Conservation (phyloP, 2,888 invertebrate genomes). For the Merodon equestris region DNA sequence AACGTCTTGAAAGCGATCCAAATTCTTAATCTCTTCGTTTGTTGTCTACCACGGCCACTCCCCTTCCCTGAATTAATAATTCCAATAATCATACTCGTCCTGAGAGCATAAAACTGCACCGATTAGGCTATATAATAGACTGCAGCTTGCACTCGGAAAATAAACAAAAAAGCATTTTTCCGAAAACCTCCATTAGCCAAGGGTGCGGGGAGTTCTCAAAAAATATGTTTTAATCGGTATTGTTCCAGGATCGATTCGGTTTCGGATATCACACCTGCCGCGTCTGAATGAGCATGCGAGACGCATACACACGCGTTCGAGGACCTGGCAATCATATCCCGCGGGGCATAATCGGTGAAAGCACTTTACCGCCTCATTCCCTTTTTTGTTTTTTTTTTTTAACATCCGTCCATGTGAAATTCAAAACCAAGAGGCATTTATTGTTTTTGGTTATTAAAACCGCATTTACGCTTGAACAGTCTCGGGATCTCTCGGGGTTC, state of each 20-base stretch:
- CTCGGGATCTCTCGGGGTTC: constrained; percentile 37
- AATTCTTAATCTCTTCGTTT: constrained; percentile 1
- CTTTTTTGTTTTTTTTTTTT: constrained; percentile 39
- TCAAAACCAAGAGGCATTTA: constrained; percentile 39
- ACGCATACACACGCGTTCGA: constrained; percentile 7
- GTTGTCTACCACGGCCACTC: no score
- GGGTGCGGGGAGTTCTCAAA: background rate
- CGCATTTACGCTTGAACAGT: constrained; percentile 52
- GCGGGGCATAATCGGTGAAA: constrained; percentile 52
- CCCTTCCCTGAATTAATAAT: no score
- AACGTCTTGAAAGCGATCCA: constrained; percentile 29
- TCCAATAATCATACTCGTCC: constrained; percentile 19
- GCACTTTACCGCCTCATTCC: constrained; percentile 15
- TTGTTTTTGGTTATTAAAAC: constrained; percentile 40
- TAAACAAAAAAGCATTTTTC: constrained; percentile 5
- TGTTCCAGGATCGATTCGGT: constrained; percentile 41
- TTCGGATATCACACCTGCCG: constrained; percentile 62
- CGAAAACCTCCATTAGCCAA: background rate
- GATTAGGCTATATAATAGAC: constrained; percentile 1
- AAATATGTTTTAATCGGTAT: constrained; percentile 44
- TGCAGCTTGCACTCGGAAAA: constrained; percentile 45
- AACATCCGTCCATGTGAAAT: constrained; percentile 37
- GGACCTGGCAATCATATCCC: constrained; percentile 25
- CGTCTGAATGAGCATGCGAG: constrained; percentile 3
- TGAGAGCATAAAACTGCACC: constrained; percentile 35